Percentiles rank a stretch among this genome's conserved stretches.
phyloP scores from a whole-genome alignment of 2,797 vertebrate genomes.

The Tachyglossus aculeatus region DNA sequence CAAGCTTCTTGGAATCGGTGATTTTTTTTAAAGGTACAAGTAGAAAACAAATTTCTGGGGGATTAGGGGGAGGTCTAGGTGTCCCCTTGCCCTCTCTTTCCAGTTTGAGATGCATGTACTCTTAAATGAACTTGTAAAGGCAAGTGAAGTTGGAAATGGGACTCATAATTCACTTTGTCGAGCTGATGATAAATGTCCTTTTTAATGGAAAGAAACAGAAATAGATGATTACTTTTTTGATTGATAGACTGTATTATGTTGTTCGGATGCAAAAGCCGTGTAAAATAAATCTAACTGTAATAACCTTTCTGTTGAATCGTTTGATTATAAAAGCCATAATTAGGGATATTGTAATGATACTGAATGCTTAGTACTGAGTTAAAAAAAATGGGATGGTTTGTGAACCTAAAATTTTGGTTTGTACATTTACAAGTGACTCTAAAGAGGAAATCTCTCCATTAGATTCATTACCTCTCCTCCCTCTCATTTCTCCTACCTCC shows the following conservation, averaged over 20 bases:
- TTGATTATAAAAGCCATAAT: conserved; percentile 20
- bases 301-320: background rate
- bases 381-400: too few species aligned
- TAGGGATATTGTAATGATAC: too few species aligned
- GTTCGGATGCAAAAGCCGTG: conserved; percentile 17
- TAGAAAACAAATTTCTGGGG: too few species aligned
- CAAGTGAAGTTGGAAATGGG: conserved; percentile 28
- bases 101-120: background rate
- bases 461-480: too few species aligned
- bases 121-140: conserved; percentile 16
- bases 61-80: too few species aligned
- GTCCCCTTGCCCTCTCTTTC: background rate
- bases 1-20: too few species aligned
- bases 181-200: conserved; percentile 52
- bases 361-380: too few species aligned
- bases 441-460: too few species aligned
- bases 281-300: conserved; percentile 35
- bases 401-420: too few species aligned
- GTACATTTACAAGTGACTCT: too few species aligned
- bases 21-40: too few species aligned
- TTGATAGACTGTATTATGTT: conserved; percentile 40
- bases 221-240: conserved; percentile 51
- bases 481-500: too few species aligned
- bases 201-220: conserved; percentile 56
- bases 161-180: conserved; percentile 41